Evolutionary conservation across 2,888 invertebrate genomes (phyloP).

Genomic region (Acanthosepion pharaonis): DNA sequence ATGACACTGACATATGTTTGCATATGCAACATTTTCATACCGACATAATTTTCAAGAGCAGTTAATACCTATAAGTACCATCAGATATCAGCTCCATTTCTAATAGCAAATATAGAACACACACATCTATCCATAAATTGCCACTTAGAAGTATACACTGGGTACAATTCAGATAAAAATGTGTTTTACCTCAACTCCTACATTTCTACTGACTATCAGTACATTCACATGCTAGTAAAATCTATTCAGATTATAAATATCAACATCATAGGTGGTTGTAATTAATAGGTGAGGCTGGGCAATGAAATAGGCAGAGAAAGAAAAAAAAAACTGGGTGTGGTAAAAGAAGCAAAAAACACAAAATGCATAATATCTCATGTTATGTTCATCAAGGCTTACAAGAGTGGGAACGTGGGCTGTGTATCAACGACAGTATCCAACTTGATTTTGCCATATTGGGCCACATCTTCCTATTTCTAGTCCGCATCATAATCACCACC

Average conservation of each 20-base stretch:
- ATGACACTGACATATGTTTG: no score
- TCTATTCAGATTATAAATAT: background rate
- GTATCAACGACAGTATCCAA: background rate
- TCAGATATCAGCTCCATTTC: no score
- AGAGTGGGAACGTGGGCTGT: background rate
- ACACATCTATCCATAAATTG: no score
- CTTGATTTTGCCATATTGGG: background rate
- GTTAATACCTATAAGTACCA: no score
- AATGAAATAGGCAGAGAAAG: background rate
- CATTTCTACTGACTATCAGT: no score
- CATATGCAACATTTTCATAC: no score
- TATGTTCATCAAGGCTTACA: background rate
- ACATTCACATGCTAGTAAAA: background rate
- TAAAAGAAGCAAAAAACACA: background rate
- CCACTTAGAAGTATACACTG: no score
- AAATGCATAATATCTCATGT: background rate
- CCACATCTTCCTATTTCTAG: background rate
- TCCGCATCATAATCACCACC: background rate
- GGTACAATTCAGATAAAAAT: background rate
- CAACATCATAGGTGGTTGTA: background rate
- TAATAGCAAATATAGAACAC: no score
- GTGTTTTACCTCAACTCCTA: background rate
- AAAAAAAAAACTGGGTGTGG: background rate
- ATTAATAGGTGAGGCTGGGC: slow-evolving; percentile 15
- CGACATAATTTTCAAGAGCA: no score